A percentile compares a stretch with the other conserved stretches of the same genome.
Conservation (phyloP, 2,797 vertebrate species). For the Otus scops region DNA sequence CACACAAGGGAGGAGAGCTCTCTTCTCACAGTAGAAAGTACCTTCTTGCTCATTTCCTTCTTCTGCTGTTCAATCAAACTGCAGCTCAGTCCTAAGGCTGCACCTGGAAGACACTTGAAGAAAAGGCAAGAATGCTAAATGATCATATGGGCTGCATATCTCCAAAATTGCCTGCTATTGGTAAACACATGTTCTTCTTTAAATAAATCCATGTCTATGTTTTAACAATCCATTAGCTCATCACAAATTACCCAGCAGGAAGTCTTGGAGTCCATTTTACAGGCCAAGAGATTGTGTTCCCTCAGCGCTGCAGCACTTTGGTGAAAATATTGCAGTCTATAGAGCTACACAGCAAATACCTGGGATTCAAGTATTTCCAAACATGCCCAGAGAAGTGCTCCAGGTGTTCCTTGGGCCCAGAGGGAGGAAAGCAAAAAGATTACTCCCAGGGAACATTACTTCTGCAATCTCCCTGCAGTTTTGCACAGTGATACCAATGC, state of each 20-base stretch:
- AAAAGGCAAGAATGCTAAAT: not conserved
- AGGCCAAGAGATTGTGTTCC: not conserved
- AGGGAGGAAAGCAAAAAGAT: not conserved
- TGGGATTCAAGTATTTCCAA: not conserved
- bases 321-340: accelerated
- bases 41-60: not conserved
- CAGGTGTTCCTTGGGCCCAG: not conserved
- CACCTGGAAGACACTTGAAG: not conserved
- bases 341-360: not conserved
- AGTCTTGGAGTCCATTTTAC: not conserved
- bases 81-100: not conserved
- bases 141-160: not conserved
- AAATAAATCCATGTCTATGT: accelerated
- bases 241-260: not conserved
- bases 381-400: not conserved
- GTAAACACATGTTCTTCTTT: not conserved
- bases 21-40: not conserved
- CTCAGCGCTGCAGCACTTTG: not conserved
- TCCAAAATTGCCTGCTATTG: not conserved
- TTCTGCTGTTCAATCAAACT: not conserved
- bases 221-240: not conserved
- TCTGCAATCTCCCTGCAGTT: not conserved
- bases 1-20: not conserved
- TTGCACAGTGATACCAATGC: not conserved
- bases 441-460: not conserved